A percentile compares a stretch with the other conserved stretches of the same genome.
phyloP scores from a whole-genome alignment of 2,888 invertebrate species.

The Ochlodes sylvanus region DNA sequence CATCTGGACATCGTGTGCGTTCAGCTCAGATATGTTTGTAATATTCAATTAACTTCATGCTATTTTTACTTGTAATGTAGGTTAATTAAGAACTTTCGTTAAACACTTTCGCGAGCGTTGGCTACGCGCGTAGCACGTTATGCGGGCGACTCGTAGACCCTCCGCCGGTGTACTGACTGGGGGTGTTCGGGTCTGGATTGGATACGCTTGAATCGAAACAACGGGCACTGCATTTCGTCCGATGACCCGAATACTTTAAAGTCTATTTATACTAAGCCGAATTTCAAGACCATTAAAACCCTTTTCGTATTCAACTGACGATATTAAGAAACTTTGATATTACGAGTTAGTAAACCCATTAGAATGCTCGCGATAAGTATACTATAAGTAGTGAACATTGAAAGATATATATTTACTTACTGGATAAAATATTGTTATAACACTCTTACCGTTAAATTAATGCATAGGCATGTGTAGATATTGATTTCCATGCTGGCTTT shows the following conservation, averaged over 20 bases:
- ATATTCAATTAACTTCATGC: background rate
- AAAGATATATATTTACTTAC: too few relatives aligned
- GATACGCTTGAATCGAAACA: conserved; percentile 56
- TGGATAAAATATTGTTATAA: too few relatives aligned
- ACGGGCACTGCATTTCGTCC: conserved; percentile 51
- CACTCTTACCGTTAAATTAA: too few relatives aligned
- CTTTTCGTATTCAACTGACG: conserved; percentile 28
- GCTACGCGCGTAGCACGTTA: conserved; percentile 42
- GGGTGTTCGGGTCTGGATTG: conserved; percentile 42
- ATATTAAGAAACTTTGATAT: conserved; percentile 8
- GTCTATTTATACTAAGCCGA: conserved; percentile 50
- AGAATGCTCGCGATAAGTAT: background rate
- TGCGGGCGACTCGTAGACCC: conserved; percentile 58
- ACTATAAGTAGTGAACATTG: too few relatives aligned
- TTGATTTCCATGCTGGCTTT: background rate
- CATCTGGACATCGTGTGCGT: background rate
- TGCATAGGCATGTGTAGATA: background rate
- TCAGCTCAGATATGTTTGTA: background rate
- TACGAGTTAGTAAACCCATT: background rate
- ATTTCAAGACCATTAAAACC: conserved; percentile 44
- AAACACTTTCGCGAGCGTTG: conserved; percentile 1
- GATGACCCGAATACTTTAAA: conserved; percentile 50
- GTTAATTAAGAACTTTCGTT: conserved; percentile 15
- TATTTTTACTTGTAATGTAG: background rate
- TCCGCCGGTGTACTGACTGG: conserved; percentile 59